Evolutionary conservation across 2,888 invertebrate species (phyloP), one percentile per base, ranked within the genome.

Genomic region (Apotomis capreana): DNA sequence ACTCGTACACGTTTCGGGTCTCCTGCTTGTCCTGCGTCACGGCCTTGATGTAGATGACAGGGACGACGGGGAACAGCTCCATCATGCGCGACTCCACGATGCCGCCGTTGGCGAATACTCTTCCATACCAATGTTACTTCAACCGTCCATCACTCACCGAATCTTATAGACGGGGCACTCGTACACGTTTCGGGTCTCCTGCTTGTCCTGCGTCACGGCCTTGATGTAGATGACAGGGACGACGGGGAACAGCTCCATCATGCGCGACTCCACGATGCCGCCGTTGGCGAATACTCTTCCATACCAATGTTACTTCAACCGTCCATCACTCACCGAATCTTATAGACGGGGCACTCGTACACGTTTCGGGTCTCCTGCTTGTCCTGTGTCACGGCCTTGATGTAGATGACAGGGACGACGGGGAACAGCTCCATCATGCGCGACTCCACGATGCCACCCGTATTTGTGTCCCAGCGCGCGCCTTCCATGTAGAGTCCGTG

Each of bases 121-220:
- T 26, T 26, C 26, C 26, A 26, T 26, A 26, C 26, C 26, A 26
- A 26, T 26, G 26, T 2, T 26, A 26, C 26, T 26, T 26, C 2
- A 26, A 26, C 26, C 26, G 26, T 26, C 26, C 26, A 1, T 26
- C 26, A 70, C 81, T 80, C 77, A 95, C 94, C 96, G 94, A 10
- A 98, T 98, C 91, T 98, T 98, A 88, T 99, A 99, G 5, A 98
- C 97, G 8, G 98, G 98, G 87, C 98, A 98, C 83, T 97, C 97
- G 89, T 98, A 98, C 76, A 97, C 95, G 85, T 97, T 98, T 77
- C 97, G 95, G 13, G 95, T 90, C 80, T 99, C 98, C 87, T 97
- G 97, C 84, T 98, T 97, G 88, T 99, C 98, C 84, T 96, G 96
- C 0, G 96, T 96, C 65, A 97, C 96, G 1, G 97, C 97, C 87